phyloP scores from a whole-genome alignment of 2,888 invertebrate genomes.

The Pollenia amentaria region DNA sequence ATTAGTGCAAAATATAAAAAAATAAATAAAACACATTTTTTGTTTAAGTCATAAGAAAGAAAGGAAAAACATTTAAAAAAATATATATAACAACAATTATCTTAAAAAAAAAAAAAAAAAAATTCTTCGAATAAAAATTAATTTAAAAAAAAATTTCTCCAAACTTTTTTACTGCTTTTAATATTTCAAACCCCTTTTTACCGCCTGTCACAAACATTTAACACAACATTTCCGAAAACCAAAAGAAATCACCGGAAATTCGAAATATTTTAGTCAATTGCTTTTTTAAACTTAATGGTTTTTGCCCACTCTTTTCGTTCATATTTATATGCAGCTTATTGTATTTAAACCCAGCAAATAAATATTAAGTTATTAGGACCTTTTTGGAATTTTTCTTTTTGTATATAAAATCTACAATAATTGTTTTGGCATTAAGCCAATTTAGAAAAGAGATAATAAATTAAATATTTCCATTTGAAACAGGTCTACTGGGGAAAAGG shows the following conservation, averaged over 20 bases:
- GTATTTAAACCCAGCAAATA: neutral
- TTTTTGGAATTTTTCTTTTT: neutral
- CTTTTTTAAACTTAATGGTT: constrained; percentile 7
- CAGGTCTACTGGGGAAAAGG: neutral
- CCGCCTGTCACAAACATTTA: constrained; percentile 35
- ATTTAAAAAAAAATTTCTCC: neutral
- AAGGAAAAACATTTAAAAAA: neutral
- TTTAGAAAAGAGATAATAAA: constrained; percentile 45
- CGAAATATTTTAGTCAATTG: constrained; percentile 33
- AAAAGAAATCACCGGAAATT: constrained; percentile 47
- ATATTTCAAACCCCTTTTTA: neutral
- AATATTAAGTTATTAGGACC: neutral
- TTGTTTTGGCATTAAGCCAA: constrained; percentile 68
- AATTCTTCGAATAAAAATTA: too few species aligned
- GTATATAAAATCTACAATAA: constrained; percentile 49
- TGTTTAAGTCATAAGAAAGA: neutral
- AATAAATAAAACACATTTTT: neutral
- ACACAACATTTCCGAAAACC: constrained; percentile 42
- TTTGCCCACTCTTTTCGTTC: neutral
- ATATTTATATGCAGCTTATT: neutral
- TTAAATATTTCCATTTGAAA: constrained; percentile 58
- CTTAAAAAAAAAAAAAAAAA: too few species aligned
- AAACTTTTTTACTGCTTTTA: neutral
- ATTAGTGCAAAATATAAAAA: constrained; percentile 19
- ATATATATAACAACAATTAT: too few species aligned